Conservation (phyloP, 2,113 vertebrate species). For the Mustelus asterias region DNA sequence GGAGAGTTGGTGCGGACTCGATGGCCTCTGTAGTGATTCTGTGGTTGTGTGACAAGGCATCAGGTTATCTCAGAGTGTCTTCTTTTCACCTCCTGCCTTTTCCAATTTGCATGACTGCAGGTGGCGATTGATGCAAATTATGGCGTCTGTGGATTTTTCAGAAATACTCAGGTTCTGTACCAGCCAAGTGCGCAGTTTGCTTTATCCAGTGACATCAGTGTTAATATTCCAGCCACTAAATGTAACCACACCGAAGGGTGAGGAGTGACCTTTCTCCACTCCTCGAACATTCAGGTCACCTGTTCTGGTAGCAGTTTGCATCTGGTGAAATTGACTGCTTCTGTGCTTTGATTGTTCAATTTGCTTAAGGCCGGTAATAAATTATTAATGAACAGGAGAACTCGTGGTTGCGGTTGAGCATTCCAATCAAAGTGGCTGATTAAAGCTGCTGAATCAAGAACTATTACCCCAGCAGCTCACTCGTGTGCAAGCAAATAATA, state of each 20-base stretch:
- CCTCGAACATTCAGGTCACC: neutral
- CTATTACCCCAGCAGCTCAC: neutral
- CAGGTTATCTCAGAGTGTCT: neutral
- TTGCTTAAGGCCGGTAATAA: neutral
- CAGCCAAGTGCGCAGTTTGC: neutral
- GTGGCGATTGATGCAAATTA: neutral
- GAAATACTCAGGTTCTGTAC: neutral
- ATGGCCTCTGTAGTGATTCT: too few species aligned
- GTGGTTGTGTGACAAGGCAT: too few species aligned
- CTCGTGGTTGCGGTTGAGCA: neutral
- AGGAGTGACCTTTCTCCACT: neutral
- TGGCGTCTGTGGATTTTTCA: neutral
- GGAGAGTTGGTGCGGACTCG: too few species aligned
- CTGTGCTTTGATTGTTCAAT: slow-evolving; percentile 8
- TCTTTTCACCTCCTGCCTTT: neutral
- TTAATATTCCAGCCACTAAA: neutral
- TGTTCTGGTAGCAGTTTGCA: neutral
- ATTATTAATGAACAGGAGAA: slow-evolving; percentile 24
- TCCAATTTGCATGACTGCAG: neutral
- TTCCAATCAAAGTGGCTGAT: slow-evolving; percentile 17
- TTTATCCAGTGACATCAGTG: neutral
- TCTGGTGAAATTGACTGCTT: slow-evolving; percentile 6
- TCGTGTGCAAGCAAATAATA: neutral
- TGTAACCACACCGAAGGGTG: neutral
- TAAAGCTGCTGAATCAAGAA: slow-evolving; percentile 16